phyloP scores from a whole-genome alignment of 2,113 vertebrate species.

The Hypanus sabinus region DNA sequence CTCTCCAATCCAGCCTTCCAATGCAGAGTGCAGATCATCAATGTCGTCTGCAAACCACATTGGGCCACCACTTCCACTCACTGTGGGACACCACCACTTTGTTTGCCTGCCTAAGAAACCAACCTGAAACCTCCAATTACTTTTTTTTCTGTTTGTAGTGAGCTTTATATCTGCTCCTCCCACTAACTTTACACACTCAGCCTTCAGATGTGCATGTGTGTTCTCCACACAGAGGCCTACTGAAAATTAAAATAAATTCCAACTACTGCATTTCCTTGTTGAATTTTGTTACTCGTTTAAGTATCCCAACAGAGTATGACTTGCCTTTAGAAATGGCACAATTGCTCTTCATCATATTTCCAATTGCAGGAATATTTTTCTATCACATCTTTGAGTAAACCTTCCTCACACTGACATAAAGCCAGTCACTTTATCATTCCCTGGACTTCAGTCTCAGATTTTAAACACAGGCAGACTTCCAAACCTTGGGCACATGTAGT shows the following conservation, averaged over 20 bases:
- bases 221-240: neutral
- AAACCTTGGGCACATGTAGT: neutral
- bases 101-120: neutral
- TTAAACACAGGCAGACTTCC: neutral
- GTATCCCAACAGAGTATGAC: neutral
- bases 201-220: neutral
- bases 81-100: neutral
- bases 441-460: neutral
- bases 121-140: neutral
- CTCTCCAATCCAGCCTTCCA: neutral
- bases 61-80: neutral
- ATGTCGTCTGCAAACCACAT: neutral
- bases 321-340: neutral
- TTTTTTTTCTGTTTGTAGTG: neutral
- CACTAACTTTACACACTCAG: neutral
- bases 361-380: neutral
- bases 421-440: neutral
- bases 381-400: neutral
- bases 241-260: neutral
- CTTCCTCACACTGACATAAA: neutral
- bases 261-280: neutral
- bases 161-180: neutral
- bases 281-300: neutral
- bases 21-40: neutral
- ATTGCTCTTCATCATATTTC: neutral